Conservation (phyloP, 1,140 invertebrate species). For the Aphis craccivora region DNA sequence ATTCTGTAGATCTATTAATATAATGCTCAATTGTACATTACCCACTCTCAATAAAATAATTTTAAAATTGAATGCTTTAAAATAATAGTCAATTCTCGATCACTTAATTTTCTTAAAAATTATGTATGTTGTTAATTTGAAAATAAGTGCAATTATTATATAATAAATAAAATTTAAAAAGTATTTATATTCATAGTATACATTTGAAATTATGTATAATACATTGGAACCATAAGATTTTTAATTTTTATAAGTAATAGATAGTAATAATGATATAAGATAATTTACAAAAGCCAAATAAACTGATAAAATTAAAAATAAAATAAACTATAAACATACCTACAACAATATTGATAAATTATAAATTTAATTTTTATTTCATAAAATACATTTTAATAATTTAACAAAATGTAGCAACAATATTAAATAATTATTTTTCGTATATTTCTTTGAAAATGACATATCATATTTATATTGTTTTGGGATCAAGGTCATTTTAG, state of each 20-base stretch:
- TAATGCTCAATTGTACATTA: not conserved
- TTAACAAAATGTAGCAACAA: not conserved
- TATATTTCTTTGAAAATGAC: not conserved
- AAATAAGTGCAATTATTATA: no score
- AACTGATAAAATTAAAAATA: not conserved
- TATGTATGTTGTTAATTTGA: not conserved
- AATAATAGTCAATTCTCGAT: not conserved
- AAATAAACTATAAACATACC: not conserved
- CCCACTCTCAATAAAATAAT: not conserved
- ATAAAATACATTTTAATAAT: not conserved
- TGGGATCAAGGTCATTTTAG: slow-evolving; percentile 28
- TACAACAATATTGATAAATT: not conserved
- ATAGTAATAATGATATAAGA: not conserved
- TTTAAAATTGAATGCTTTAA: not conserved
- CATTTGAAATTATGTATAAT: not conserved
- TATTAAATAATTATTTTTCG: not conserved
- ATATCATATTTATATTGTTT: not conserved
- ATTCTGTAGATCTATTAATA: not conserved
- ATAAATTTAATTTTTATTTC: not conserved
- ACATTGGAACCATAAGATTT: not conserved
- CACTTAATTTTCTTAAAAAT: not conserved
- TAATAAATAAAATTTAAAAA: not conserved
- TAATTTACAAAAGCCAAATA: not conserved
- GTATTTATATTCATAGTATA: not conserved
- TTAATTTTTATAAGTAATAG: not conserved